Conservation (phyloP, 2,113 vertebrate species). For the Pteropus alecto region DNA sequence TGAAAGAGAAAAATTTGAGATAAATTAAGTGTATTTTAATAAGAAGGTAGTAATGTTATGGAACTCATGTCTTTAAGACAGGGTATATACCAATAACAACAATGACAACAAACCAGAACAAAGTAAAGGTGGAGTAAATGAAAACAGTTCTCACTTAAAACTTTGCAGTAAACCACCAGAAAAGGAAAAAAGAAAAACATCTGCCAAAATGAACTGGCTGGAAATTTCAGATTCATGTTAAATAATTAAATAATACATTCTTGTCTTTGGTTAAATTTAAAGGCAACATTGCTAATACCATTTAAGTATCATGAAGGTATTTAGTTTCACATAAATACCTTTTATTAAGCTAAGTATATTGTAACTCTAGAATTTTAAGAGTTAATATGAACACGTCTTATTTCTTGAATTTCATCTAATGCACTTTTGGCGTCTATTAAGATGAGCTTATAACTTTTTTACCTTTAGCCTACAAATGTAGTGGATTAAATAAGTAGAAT, state of each 20-base stretch:
- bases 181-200: not conserved
- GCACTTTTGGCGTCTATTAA: not conserved
- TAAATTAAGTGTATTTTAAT: constrained; percentile 20
- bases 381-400: not conserved
- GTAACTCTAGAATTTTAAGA: not conserved
- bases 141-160: not conserved
- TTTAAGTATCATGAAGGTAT: not conserved
- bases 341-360: not conserved
- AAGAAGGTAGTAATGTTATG: not conserved
- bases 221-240: not conserved
- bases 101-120: not conserved
- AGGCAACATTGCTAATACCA: not conserved
- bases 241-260: not conserved
- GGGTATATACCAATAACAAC: not conserved
- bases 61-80: not conserved
- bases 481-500: not conserved
- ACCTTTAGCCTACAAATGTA: not conserved
- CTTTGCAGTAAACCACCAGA: not conserved
- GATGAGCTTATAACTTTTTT: not conserved
- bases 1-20: not conserved
- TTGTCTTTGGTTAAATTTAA: constrained; percentile 1
- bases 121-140: not conserved
- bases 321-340: not conserved
- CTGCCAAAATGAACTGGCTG: not conserved
- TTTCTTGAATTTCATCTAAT: not conserved